Percentiles rank a stretch among this genome's conserved stretches.
These are phyloP conservation scores for Ceuthmochares aereus DNA, from an alignment of 2,113 vertebrate species.

Conservation along the genomic window DNA sequence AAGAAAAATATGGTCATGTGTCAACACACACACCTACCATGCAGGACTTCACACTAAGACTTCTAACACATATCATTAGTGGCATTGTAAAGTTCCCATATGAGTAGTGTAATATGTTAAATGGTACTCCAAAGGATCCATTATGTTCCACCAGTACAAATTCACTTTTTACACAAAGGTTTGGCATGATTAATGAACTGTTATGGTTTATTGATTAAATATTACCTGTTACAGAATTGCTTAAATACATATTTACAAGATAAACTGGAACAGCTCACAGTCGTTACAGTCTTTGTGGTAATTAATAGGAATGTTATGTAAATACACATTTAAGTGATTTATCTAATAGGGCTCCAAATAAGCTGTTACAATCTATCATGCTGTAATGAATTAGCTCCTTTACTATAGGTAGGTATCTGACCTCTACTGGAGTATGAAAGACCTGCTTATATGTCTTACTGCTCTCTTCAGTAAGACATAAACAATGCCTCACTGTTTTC, in stretches of 20 bases:
- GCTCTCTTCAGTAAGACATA: neutral
- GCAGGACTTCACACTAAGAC: neutral
- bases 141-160: constrained; percentile 36
- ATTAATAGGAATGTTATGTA: constrained; percentile 82
- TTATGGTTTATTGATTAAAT: constrained; percentile 66
- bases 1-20: neutral
- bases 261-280: constrained; percentile 65
- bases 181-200: constrained; percentile 70
- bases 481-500: neutral
- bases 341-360: constrained; percentile 75
- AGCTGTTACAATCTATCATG: constrained; percentile 78
- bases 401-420: constrained; percentile 75
- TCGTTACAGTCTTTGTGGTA: constrained; percentile 72
- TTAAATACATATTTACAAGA: constrained; percentile 68
- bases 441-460: constrained; percentile 50
- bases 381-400: constrained; percentile 73
- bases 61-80: neutral
- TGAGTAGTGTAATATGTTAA: neutral
- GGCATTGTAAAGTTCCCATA: neutral
- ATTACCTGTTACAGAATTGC: constrained; percentile 65
- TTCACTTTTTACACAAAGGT: constrained; percentile 60
- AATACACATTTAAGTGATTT: constrained; percentile 82
- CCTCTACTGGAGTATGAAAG: constrained; percentile 72
- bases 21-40: neutral
- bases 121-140: constrained; percentile 18